Evolutionary conservation across 2,113 vertebrate genomes (phyloP).

Genomic region (Micromys minutus): DNA sequence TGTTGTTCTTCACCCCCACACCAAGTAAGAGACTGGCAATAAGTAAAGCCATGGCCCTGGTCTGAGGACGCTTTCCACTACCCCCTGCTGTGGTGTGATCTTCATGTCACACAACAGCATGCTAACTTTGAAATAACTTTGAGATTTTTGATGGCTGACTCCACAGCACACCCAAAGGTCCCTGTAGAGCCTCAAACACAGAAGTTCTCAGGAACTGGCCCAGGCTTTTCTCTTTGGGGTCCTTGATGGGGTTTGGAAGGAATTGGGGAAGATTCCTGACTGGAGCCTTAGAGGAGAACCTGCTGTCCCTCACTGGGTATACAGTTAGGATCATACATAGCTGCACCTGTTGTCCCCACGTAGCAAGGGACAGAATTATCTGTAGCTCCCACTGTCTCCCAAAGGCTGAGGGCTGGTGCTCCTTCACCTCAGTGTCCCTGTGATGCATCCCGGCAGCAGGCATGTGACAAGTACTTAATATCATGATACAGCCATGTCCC

Average conservation of each 20-base stretch:
- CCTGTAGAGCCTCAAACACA: neutral
- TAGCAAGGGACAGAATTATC: rapidly evolving
- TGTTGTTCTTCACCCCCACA: neutral
- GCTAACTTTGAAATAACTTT: neutral
- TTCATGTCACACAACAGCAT: neutral
- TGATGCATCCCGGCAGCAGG: neutral
- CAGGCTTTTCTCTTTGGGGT: neutral
- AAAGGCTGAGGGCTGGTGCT: neutral
- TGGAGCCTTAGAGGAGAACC: neutral
- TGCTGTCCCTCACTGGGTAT: neutral
- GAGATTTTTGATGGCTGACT: neutral
- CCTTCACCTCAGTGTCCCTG: neutral
- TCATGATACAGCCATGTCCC: neutral
- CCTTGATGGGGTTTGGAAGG: neutral
- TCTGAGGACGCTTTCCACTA: neutral
- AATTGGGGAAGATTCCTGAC: neutral
- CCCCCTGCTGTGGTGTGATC: neutral
- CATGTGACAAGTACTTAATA: neutral
- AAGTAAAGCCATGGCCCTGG: neutral
- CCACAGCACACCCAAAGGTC: rapidly evolving
- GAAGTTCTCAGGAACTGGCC: neutral
- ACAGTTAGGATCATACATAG: neutral
- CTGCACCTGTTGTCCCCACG: too few relatives aligned
- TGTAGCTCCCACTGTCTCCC: neutral
- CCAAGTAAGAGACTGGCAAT: neutral